Base-by-base conservation (phyloP, 2,888 invertebrate species). In the Cosmopolites sordidus region DNA sequence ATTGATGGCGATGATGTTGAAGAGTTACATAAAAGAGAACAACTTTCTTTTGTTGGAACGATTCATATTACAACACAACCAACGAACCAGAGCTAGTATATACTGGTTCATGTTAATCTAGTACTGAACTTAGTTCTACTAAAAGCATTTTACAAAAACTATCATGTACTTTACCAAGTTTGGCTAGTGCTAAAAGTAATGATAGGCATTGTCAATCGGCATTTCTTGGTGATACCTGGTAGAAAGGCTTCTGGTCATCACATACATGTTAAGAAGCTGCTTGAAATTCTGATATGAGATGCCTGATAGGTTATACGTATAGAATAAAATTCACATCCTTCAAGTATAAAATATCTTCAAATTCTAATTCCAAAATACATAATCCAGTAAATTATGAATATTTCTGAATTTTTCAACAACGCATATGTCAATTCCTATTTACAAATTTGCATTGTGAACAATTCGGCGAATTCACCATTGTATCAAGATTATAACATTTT, bases 31-130 rank as follows among this genome's bases (percentile, higher is more conserved):
- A 11, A 33, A 33, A 33, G 33, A 12, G 5, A 11, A n/a, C 33
- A 4, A 11, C 5, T 33, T 12, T 11, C 33, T 4, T 33, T 11
- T 6, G 33, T 11, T 58, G 83, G 59, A 85, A 86, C 58, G 87
- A 87, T 76, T 86, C 87, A 29, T 87, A 87, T 76, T 87, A 86
- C 75, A 87, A 85, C 76, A 86, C 87, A 33, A 87, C 87, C 17
- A 87, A 87, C 71, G 87, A 88, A 74, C 81, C 84, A 61, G 83
- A 84, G 62, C 81, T 83, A 60, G 82, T 83, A 65, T 77, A 83
- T 64, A 83, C 81, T 63, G 81, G 82, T 51, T 76, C 86, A 60
- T 82, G 79, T 62, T 72, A 72, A 52, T 49, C 53, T 11, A 52
- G 57, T 58, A 51, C 53, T 57, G 39, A 53, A 53, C 42, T 48